Evolutionary conservation across 1,140 invertebrate genomes (phyloP), one percentile per base, ranked within the genome.

Genomic region (Drosophila asahinai): DNA sequence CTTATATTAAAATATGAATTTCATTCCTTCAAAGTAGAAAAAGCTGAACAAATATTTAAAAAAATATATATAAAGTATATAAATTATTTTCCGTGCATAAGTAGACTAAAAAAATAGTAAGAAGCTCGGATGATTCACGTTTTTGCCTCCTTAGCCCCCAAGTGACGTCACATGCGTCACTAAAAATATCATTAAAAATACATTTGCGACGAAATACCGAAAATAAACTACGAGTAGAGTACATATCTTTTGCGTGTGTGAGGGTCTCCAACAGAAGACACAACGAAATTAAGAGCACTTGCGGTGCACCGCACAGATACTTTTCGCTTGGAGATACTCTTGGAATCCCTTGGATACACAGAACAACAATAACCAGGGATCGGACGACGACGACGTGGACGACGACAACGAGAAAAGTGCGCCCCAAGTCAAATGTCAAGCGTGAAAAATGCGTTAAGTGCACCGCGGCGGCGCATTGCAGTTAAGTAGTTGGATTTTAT

Each of bases 391-490:
- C 74, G 30, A 57, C 43, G 22, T 59, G 66, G 51, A 45, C 25
- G 49, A 72, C 63, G 70, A 79, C 55, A 52, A 81, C 75, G 66
- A 78, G 70, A 86, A 91, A 86, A 91, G 83, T 87, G 87, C 87
- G 87, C 83, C 87, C 73, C 87, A 76, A 91, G 87, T 91, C 87
- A 91, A 91, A 91, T 91, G 87, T 91, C 87, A 91, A 91, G 87
- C 87, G 89, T 91, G 87, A 91, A 91, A 91, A 91, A 91, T 91
- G 87, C 87, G 89, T 91, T 90, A 90, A 90, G 86, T 90, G 86
- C 86, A 75, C 70, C 60, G 84, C 84, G 64, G 80, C 84, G 81
- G 77, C 86, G 84, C 84, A 89, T 84, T 89, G 73, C 78, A 72
- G 71, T 90, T 91, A 90, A 90, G 79, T 74, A 82, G 86, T 89